Percentiles rank a stretch among this genome's conserved stretches.
These are phyloP conservation scores for Anthopleura xanthogrammica DNA, from an alignment of 92 coral and sea anemone species.

Conservation along the genomic window DNA sequence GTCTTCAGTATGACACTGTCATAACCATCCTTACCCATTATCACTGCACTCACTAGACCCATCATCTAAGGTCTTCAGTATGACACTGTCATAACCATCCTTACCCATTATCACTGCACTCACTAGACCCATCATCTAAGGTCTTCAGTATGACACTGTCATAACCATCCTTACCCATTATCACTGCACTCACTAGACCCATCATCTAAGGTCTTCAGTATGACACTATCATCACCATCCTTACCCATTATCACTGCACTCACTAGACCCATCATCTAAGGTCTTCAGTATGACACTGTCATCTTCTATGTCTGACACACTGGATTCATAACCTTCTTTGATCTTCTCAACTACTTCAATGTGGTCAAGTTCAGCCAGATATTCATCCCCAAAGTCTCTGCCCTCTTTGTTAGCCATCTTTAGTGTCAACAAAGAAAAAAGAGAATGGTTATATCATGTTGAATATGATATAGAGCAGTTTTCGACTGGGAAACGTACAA, in stretches of 20 bases:
- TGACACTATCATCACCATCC: not conserved
- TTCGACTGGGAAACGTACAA: no score
- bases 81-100: not conserved
- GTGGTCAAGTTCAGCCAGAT: slow-evolving; percentile 92
- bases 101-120: not conserved
- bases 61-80: not conserved
- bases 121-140: not conserved
- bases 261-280: slow-evolving; percentile 37
- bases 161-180: not conserved
- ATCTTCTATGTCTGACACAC: slow-evolving; percentile 90
- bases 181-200: not conserved
- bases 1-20: not conserved
- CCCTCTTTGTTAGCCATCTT: slow-evolving; percentile 79
- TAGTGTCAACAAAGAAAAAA: not conserved
- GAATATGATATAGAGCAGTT: no score
- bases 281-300: slow-evolving; percentile 84
- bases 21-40: not conserved
- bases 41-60: not conserved
- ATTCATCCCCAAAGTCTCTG: slow-evolving; percentile 95
- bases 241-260: slow-evolving; percentile 29
- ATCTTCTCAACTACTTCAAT: slow-evolving; percentile 98
- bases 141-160: not conserved
- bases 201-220: not conserved
- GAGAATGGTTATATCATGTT: not conserved
- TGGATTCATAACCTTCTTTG: slow-evolving; percentile 97